Base-by-base conservation (phyloP, 2,797 vertebrate species). In the Percopsis omiscomaycus region DNA sequence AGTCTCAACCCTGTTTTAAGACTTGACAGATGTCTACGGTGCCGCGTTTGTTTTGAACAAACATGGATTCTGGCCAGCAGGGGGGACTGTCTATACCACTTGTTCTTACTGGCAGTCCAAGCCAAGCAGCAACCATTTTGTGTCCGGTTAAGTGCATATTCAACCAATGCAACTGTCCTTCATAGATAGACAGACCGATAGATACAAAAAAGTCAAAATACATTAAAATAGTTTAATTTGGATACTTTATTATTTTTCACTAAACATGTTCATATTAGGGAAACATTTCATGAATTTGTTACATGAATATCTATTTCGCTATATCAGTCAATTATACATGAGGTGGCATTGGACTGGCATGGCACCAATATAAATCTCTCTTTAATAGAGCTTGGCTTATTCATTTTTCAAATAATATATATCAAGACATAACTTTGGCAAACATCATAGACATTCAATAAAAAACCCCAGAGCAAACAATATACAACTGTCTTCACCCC, bases 241-340 rank as follows among this genome's bases (percentile, higher is more conserved):
- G 62, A 72, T 85, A 85, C 84, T 91, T 91, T 91, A 89, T 90
- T 90, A 74, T 86, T 89, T 82, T 86, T 86, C 83, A 90, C 85
- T 60, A 70, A 84, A 91, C 86, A 91, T 90, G 79, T 89, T 85
- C 13, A 55, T 22, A 62, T 56, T 74, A 88, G 81, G 84, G 79
- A 86, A 89, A 88, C 84, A 86, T 89, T 85, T 88, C 75, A 87
- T 88, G 84, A 77, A 79, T 84, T 81, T 83, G 84, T 89, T 89
- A 89, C 86, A 89, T 90, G 84, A 84, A 88, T 87, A 87, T 88
- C 84, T 90, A 87, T 86, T 82, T 73, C 72, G 85, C 86, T 81
- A 84, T 87, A 88, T 88, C 66, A 82, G 73, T 81, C 81, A 69
- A 84, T 87, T 80, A 88, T 86, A 91, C 48, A 85, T 86, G 86